phyloP scores from a whole-genome alignment of 2,888 invertebrate genomes.

The Mayetiola destructor region DNA sequence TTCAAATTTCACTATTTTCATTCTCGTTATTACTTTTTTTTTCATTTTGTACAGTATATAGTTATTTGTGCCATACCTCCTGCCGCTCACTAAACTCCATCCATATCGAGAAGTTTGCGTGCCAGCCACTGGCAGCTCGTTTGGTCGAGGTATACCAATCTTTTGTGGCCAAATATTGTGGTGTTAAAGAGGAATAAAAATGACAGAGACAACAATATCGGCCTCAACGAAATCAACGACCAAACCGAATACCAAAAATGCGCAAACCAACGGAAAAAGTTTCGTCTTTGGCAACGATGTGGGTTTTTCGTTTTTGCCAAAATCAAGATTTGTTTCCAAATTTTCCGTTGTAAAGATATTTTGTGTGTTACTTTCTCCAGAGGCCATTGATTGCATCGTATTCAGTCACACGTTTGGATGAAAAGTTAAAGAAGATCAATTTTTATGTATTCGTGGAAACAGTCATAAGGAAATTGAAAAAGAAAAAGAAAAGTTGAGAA shows the following conservation, averaged over 20 bases:
- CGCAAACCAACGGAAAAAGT: not conserved
- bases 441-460: not conserved
- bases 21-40: not conserved
- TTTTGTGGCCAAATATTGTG: conserved; percentile 26
- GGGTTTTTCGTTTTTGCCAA: conserved; percentile 6
- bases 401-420: too few species aligned
- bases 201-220: conserved; percentile 1
- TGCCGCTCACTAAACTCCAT: not conserved
- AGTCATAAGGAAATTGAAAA: not conserved
- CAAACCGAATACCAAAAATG: not conserved
- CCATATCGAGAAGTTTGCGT: not conserved
- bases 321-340: not conserved
- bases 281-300: not conserved
- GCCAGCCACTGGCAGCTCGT: conserved; percentile 2
- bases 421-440: too few species aligned
- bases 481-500: not conserved
- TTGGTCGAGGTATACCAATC: conserved; percentile 20
- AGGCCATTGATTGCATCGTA: too few species aligned
- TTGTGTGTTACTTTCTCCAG: too few species aligned
- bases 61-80: not conserved
- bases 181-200: conserved; percentile 16
- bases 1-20: not conserved
- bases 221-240: not conserved
- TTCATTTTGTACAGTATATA: not conserved
- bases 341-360: not conserved